Conservation (phyloP, 2,113 vertebrate genomes). For the Ardeotis arabs region DNA sequence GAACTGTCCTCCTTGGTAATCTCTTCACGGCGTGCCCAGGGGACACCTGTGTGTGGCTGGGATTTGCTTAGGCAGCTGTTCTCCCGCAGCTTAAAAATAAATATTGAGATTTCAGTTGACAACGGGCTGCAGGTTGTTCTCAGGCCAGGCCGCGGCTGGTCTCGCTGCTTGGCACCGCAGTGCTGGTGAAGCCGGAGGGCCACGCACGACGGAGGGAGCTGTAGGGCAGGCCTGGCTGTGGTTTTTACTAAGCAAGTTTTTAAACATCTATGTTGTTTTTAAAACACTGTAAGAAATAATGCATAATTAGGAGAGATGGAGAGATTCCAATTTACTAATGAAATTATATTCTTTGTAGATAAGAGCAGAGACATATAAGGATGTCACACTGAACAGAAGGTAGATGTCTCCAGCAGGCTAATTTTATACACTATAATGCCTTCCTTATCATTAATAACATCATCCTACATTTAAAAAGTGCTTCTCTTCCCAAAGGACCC, state of each 20-base stretch:
- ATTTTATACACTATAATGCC: neutral
- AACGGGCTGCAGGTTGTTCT: neutral
- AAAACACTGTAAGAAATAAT: neutral
- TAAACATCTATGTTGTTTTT: neutral
- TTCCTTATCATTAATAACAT: neutral
- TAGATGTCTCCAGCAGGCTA: neutral
- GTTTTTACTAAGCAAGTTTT: neutral
- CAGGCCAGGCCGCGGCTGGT: neutral
- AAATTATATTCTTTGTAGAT: neutral
- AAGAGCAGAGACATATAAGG: neutral
- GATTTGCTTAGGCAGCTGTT: neutral
- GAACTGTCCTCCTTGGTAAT: neutral
- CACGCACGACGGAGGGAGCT: neutral
- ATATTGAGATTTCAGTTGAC: neutral
- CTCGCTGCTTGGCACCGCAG: rapidly evolving
- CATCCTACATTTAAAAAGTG: neutral
- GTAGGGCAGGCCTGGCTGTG: neutral
- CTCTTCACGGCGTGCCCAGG: neutral
- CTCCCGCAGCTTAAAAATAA: neutral
- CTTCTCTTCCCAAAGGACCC: neutral
- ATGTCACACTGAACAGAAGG: neutral
- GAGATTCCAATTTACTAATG: neutral
- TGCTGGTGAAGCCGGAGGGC: neutral
- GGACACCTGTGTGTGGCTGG: rapidly evolving
- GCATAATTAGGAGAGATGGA: neutral